Evolutionary conservation across 2,113 vertebrate species (phyloP).

Genomic region (Leptocoma aspasia): DNA sequence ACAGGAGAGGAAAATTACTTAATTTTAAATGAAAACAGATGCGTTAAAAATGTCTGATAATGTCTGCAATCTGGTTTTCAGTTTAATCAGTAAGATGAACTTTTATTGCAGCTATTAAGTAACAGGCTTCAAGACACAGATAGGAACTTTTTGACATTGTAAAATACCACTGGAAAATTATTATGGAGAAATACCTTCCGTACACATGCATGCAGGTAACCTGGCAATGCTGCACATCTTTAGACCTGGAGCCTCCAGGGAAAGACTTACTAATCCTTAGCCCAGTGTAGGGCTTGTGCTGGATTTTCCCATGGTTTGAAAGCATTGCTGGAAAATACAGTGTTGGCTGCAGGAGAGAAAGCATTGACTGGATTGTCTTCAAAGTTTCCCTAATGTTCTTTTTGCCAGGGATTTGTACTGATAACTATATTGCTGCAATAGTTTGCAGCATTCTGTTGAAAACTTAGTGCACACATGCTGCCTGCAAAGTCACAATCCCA

Average conservation of each 20-base stretch:
- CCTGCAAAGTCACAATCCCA: not conserved
- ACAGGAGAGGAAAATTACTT: not conserved
- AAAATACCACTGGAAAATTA: not conserved
- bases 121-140: not conserved
- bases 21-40: not conserved
- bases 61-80: not conserved
- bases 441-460: not conserved
- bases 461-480: not conserved
- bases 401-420: not conserved
- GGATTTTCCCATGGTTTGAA: not conserved
- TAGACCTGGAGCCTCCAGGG: not conserved
- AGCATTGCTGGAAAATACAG: not conserved
- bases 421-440: not conserved
- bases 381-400: not conserved
- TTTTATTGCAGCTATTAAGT: not conserved
- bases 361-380: not conserved
- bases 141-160: not conserved
- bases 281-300: not conserved
- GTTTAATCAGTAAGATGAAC: not conserved
- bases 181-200: not conserved
- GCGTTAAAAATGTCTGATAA: not conserved
- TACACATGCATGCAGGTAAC: not conserved
- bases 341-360: not conserved
- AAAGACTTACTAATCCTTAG: not conserved
- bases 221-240: not conserved